phyloP scores from a whole-genome alignment of 2,113 vertebrate species.

The Rhodinocichla rosea region DNA sequence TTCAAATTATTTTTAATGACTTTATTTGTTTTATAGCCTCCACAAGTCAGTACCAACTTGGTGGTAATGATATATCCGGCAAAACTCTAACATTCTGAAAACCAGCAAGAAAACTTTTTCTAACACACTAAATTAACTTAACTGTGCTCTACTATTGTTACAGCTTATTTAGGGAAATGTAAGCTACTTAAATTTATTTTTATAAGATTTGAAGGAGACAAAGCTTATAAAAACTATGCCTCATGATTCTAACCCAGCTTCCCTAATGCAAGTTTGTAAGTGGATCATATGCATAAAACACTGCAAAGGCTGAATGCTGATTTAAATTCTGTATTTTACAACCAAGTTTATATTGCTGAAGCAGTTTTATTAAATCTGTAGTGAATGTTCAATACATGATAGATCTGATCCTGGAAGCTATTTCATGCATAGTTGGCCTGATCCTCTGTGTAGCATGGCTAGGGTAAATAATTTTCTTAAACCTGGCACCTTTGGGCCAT shows the following conservation, averaged over 20 bases:
- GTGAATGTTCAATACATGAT: slow-evolving; percentile 12
- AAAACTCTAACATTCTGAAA: slow-evolving; percentile 71
- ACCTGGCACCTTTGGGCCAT: neutral
- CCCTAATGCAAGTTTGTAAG: slow-evolving; percentile 52
- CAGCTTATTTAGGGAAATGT: slow-evolving; percentile 63
- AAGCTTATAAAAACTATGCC: slow-evolving; percentile 59
- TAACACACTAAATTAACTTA: slow-evolving; percentile 55
- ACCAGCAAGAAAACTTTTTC: slow-evolving; percentile 39
- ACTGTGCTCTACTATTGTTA: slow-evolving; percentile 41
- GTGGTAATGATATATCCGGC: slow-evolving; percentile 73
- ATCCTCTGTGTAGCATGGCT: neutral
- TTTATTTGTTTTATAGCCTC: slow-evolving; percentile 81
- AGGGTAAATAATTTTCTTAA: slow-evolving; percentile 1
- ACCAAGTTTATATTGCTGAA: slow-evolving; percentile 54
- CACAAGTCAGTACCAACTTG: slow-evolving; percentile 75
- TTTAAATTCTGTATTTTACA: slow-evolving; percentile 66
- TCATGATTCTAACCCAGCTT: slow-evolving; percentile 27
- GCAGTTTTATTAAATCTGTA: slow-evolving; percentile 55
- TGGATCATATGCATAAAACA: slow-evolving; percentile 40
- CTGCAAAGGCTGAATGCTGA: slow-evolving; percentile 53
- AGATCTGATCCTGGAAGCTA: slow-evolving; percentile 2
- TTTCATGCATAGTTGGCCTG: neutral
- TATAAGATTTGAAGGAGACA: slow-evolving; percentile 64
- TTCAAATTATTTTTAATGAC: slow-evolving; percentile 85
- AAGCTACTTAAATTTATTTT: slow-evolving; percentile 67